A percentile compares a stretch with the other conserved stretches of the same genome.
These are phyloP conservation scores for Salarias fasciatus DNA, from an alignment of 2,797 vertebrate genomes.

Conservation along the genomic window DNA sequence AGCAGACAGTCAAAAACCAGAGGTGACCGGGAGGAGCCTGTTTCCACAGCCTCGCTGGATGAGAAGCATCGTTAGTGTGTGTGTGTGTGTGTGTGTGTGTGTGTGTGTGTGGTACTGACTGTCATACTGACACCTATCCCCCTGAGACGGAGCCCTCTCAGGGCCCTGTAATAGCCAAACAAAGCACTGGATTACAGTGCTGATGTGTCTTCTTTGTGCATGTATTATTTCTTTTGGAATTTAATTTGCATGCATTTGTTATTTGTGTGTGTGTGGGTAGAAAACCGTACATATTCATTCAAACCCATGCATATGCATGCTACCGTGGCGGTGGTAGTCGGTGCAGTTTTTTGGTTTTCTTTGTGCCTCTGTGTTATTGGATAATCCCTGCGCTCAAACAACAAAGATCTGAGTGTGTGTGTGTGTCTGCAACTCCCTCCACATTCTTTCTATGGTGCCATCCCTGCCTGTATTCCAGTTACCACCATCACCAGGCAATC, in stretches of 20 bases:
- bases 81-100: too few relatives aligned
- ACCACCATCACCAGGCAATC: too few relatives aligned
- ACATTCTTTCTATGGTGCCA: too few relatives aligned
- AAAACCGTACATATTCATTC: constrained; percentile 31
- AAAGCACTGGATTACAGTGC: constrained; percentile 39
- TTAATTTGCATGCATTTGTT: constrained; percentile 60
- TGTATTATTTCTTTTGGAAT: constrained; percentile 47
- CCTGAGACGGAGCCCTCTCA: constrained; percentile 20
- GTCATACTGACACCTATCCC: constrained; percentile 33
- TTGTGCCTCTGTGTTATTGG: constrained; percentile 14
- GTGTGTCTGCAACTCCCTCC: too few relatives aligned
- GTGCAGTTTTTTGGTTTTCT: constrained; percentile 17
- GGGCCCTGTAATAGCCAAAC: constrained; percentile 34
- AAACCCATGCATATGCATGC: constrained; percentile 51
- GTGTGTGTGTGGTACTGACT: constrained; percentile 50
- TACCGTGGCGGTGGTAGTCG: background rate
- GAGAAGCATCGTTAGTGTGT: constrained; percentile 25
- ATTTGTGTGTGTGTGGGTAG: constrained; percentile 11
- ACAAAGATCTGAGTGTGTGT: constrained; percentile 18
- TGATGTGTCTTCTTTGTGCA: constrained; percentile 47
- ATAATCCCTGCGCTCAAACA: constrained; percentile 14
- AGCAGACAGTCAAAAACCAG: background rate
- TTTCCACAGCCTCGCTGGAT: constrained; percentile 56
- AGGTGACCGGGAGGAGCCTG: constrained; percentile 21
- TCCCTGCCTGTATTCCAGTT: too few relatives aligned